Base-by-base conservation (phyloP, 2,888 invertebrate species). In the Meganola albula region DNA sequence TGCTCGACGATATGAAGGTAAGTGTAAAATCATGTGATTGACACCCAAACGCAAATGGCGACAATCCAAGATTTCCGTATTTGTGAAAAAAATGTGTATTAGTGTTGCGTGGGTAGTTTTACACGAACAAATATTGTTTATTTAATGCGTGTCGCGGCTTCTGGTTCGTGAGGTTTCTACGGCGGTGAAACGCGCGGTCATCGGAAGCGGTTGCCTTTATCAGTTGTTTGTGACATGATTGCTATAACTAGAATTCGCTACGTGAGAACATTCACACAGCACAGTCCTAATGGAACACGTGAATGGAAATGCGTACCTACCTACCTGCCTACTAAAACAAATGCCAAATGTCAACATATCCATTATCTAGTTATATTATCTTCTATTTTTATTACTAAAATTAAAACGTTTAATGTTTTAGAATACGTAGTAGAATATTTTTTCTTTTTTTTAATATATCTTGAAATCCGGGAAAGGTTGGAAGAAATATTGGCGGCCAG, bases 1-100 rank as follows among this genome's bases (percentile, higher is more conserved):
- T 84, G 73, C 80, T 85, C 70, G 85, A 85, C 55, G 84, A 85
- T 40, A 79, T 84, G 79, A 78, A 77, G 83, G 84, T 85, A 68
- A 77, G 79, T 54, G 38, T 31, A 46, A 39, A 48, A 53, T 58
- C 67, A 65, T 71, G 66, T 72, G 67, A 70, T 63, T 72, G 67
- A 70, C 62, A 42, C 40, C 54, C 48, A 47, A 48, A 39, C 32
- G 10, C 27, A 31, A 40, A 58, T 72, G 70, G 69, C 69, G 52
- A 34, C 32, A 40, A 50, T 65, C 73, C 72, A 73, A 66, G 49
- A 51, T 58, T 63, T 60, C 63, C 59, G 63, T 63, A 61, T 63
- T 63, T 57, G 62, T 61, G 51, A 63, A 67, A 65, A 39, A 59
- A 57, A 46, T 48, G 41, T 53, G 56, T 53, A n/a, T n/a, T n/a